Evolutionary conservation across 1,140 invertebrate species (phyloP).

Genomic region (Drusus annulatus): DNA sequence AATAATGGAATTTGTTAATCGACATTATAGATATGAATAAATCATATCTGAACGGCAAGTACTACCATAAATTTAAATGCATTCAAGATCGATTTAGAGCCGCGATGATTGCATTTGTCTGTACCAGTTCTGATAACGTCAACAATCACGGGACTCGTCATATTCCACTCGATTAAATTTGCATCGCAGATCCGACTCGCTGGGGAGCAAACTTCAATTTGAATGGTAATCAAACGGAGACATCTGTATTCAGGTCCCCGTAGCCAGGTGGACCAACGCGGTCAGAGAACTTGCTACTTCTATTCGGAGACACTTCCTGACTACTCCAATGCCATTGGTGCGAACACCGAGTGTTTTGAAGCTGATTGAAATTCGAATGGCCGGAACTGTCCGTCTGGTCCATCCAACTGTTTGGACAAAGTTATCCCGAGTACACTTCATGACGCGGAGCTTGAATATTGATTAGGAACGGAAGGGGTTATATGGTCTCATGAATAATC

Average conservation of each 20-base stretch:
- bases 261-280: slow-evolving; percentile 15
- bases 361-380: slow-evolving; percentile 37
- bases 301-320: slow-evolving; percentile 16
- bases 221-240: slow-evolving; percentile 31
- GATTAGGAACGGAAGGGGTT: neutral
- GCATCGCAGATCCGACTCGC: slow-evolving; percentile 21
- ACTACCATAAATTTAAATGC: neutral
- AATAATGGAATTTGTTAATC: too few relatives aligned
- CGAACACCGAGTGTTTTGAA: slow-evolving; percentile 4
- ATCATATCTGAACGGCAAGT: too few relatives aligned
- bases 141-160: slow-evolving; percentile 28
- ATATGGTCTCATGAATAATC: slow-evolving; percentile 26
- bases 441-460: slow-evolving; percentile 17
- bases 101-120: neutral
- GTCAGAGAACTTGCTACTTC: neutral
- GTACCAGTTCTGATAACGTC: neutral
- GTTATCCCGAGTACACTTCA: slow-evolving; percentile 22
- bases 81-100: neutral
- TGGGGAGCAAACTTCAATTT: slow-evolving; percentile 28
- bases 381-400: slow-evolving; percentile 30
- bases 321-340: slow-evolving; percentile 18
- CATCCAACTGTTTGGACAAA: slow-evolving; percentile 35
- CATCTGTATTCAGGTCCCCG: slow-evolving; percentile 28
- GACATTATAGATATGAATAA: too few relatives aligned
- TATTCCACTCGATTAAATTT: slow-evolving; percentile 34